phyloP scores from a whole-genome alignment of 2,888 invertebrate species.

The Drosophila ezoana region DNA sequence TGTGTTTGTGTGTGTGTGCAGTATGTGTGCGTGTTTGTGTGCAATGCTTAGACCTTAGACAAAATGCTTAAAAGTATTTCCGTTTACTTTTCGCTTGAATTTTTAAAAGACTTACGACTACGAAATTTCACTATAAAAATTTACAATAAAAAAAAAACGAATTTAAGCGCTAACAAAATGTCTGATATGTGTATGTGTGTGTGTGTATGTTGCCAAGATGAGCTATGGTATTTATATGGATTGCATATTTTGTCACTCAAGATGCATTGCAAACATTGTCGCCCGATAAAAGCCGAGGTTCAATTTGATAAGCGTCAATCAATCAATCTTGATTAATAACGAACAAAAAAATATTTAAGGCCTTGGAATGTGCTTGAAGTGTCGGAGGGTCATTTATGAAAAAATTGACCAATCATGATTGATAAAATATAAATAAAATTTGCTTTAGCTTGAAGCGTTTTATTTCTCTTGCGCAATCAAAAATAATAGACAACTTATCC shows the following conservation, averaged over 20 bases:
- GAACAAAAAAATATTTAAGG: neutral
- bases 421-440: neutral
- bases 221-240: conserved; percentile 24
- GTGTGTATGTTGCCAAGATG: conserved; percentile 46
- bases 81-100: conserved; percentile 38
- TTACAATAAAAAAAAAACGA: conserved; percentile 47
- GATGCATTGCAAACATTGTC: conserved; percentile 35
- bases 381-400: conserved; percentile 13
- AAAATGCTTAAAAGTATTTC: conserved; percentile 74
- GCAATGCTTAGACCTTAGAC: conserved; percentile 71
- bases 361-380: conserved; percentile 65
- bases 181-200: conserved; percentile 54
- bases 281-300: conserved; percentile 14
- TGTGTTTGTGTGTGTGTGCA: conserved; percentile 9
- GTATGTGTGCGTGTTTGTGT: conserved; percentile 29
- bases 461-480: too few species aligned
- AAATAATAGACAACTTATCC: neutral
- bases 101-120: conserved; percentile 44
- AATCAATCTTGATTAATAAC: conserved; percentile 16
- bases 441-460: too few species aligned
- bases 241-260: conserved; percentile 19
- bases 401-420: conserved; percentile 2
- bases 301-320: neutral
- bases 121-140: conserved; percentile 56
- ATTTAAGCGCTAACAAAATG: conserved; percentile 63